phyloP scores from a whole-genome alignment of 2,113 vertebrate genomes.

The Pseudorectes ferrugineus region DNA sequence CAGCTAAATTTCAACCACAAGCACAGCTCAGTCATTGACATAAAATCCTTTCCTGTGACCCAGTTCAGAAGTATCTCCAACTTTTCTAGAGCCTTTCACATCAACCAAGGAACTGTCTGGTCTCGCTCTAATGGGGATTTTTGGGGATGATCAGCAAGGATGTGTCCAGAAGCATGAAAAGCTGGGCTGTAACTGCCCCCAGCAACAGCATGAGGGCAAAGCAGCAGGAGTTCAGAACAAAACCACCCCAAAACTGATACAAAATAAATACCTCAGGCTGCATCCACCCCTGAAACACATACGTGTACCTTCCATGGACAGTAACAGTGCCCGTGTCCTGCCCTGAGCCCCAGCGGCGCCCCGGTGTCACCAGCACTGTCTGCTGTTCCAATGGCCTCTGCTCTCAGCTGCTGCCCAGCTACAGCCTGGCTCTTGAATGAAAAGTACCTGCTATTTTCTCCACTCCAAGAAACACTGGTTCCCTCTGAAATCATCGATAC shows the following conservation, averaged over 20 bases:
- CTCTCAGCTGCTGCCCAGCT: neutral
- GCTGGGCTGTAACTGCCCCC: neutral
- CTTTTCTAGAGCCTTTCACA: neutral
- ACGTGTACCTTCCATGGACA: rapidly evolving
- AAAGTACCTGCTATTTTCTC: neutral
- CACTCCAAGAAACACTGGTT: neutral
- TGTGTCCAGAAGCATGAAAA: neutral
- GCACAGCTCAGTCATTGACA: neutral
- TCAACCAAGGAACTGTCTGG: neutral
- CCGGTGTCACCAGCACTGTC: rapidly evolving
- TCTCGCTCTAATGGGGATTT: rapidly evolving
- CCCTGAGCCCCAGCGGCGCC: neutral
- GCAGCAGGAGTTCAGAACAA: neutral
- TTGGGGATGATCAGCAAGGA: neutral
- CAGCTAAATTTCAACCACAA: neutral
- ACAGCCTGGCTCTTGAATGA: neutral
- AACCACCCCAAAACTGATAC: rapidly evolving
- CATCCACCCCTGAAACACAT: rapidly evolving
- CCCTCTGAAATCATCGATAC: rapidly evolving
- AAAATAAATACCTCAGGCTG: neutral
- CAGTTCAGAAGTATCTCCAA: neutral
- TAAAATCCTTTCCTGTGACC: neutral
- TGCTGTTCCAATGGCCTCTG: neutral
- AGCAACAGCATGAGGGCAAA: rapidly evolving
- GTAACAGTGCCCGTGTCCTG: rapidly evolving